Evolutionary conservation across 2,113 vertebrate species (phyloP).

Genomic region (Ciconia boyciana): DNA sequence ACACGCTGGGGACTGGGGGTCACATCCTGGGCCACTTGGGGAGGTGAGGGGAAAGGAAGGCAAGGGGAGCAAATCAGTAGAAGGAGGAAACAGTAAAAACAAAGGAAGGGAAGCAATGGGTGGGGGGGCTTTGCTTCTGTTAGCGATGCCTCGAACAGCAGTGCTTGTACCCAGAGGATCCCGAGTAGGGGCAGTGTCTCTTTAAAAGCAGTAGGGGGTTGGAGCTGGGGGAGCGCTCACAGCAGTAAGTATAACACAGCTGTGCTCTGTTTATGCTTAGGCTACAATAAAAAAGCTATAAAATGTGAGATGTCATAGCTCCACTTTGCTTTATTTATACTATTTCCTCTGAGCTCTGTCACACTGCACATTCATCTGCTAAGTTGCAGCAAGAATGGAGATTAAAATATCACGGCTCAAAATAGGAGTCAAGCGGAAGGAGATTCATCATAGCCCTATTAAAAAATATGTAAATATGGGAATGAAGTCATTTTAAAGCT

Average conservation of each 20-base stretch:
- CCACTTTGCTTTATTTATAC: conserved; percentile 87
- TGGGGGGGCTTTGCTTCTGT: neutral
- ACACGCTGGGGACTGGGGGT: neutral
- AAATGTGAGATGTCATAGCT: conserved; percentile 84
- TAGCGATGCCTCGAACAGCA: neutral
- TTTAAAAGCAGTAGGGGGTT: conserved; percentile 72
- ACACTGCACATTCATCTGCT: conserved; percentile 81
- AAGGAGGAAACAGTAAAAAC: neutral
- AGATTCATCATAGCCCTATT: conserved; percentile 85
- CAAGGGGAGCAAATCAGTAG: neutral
- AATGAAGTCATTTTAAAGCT: conserved; percentile 78
- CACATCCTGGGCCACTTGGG: neutral
- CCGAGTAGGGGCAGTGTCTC: conserved; percentile 47
- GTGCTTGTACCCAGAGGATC: neutral
- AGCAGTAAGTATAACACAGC: conserved; percentile 84
- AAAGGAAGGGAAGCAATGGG: neutral
- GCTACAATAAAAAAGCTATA: conserved; percentile 84
- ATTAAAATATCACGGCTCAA: conserved; percentile 86
- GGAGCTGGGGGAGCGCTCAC: conserved; percentile 65
- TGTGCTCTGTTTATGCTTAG: conserved; percentile 83
- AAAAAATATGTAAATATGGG: conserved; percentile 81
- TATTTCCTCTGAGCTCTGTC: conserved; percentile 82
- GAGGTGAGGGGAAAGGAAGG: neutral
- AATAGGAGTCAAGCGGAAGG: conserved; percentile 84
- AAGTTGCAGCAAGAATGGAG: conserved; percentile 80